Evolutionary conservation across 2,888 invertebrate genomes (phyloP).

Genomic region (Bellardia bayeri): DNA sequence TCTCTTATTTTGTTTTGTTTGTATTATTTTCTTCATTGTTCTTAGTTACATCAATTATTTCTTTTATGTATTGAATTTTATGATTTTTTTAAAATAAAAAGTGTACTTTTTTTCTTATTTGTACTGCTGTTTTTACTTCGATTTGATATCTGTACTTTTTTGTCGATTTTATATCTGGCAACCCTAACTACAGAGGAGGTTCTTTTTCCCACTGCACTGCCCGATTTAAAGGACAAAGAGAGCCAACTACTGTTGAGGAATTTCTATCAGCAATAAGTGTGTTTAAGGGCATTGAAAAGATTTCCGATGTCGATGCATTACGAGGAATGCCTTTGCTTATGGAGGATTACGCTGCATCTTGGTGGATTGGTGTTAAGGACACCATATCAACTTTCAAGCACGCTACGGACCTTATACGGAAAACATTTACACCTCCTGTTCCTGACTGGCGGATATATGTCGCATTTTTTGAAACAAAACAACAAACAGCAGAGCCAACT

Average conservation of each 20-base stretch:
- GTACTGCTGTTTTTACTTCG: too few relatives aligned
- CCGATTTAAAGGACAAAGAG: constrained; percentile 53
- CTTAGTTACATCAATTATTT: too few relatives aligned
- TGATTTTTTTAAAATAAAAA: too few relatives aligned
- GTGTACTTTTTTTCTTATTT: too few relatives aligned
- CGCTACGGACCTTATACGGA: too few relatives aligned
- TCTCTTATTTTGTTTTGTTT: too few relatives aligned
- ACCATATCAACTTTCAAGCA: too few relatives aligned
- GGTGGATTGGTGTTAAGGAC: constrained; percentile 71
- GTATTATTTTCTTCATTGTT: too few relatives aligned
- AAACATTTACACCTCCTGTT: neutral
- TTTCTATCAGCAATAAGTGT: constrained; percentile 64
- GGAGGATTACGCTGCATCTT: constrained; percentile 65
- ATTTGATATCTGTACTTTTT: too few relatives aligned
- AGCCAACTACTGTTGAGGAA: constrained; percentile 64
- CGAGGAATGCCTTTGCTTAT: constrained; percentile 67
- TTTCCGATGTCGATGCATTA: constrained; percentile 48
- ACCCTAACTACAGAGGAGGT: constrained; percentile 8
- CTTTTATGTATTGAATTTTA: too few relatives aligned
- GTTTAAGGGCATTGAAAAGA: constrained; percentile 68
- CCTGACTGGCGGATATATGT: constrained; percentile 55
- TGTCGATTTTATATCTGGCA: too few relatives aligned
- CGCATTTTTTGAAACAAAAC: constrained; percentile 48
- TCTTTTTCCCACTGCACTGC: constrained; percentile 28
- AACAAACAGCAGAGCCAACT: constrained; percentile 33